A percentile compares a stretch with the other conserved stretches of the same genome.
Evolutionary conservation across 2,888 invertebrate genomes (phyloP).

Genomic region (Drosophila maculinotata): DNA sequence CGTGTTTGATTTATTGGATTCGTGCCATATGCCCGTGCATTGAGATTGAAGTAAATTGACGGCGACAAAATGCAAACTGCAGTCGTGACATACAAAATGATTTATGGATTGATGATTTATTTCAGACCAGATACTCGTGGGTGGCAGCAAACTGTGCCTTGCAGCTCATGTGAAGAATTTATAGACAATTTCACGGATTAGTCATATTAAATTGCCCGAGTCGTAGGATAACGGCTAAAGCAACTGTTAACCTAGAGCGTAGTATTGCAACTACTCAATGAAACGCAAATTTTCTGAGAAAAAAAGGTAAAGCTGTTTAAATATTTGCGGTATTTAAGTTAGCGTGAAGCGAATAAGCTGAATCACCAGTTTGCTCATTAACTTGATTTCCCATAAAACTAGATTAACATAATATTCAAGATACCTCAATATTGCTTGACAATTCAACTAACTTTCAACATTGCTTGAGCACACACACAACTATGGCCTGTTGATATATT

Average conservation of each 20-base stretch:
- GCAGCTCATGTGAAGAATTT: slow-evolving; percentile 14
- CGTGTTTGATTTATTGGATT: slow-evolving; percentile 66
- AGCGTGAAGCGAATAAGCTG: not conserved
- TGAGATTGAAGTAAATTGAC: slow-evolving; percentile 12
- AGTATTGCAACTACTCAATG: not conserved
- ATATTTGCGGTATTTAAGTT: not conserved
- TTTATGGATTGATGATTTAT: slow-evolving; percentile 34
- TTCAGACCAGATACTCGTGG: not conserved
- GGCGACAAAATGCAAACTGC: slow-evolving; percentile 42
- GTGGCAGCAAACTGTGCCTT: not conserved
- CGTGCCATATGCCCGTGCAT: slow-evolving; percentile 39
- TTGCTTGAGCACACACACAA: slow-evolving; percentile 21
- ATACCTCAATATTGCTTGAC: not conserved
- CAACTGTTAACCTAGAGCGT: slow-evolving; percentile 22
- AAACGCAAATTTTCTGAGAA: not conserved
- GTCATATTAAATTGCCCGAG: slow-evolving; percentile 33
- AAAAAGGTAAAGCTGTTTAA: not conserved
- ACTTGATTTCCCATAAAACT: slow-evolving; percentile 1
- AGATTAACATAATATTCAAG: not conserved
- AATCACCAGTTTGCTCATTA: slow-evolving; percentile 6
- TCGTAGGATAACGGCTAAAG: no score
- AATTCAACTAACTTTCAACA: slow-evolving; percentile 11
- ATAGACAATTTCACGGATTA: slow-evolving; percentile 23
- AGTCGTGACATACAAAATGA: slow-evolving; percentile 33
- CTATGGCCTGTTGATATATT: slow-evolving; percentile 32